phyloP scores from a whole-genome alignment of 2,888 invertebrate species.

The Luperina testacea region DNA sequence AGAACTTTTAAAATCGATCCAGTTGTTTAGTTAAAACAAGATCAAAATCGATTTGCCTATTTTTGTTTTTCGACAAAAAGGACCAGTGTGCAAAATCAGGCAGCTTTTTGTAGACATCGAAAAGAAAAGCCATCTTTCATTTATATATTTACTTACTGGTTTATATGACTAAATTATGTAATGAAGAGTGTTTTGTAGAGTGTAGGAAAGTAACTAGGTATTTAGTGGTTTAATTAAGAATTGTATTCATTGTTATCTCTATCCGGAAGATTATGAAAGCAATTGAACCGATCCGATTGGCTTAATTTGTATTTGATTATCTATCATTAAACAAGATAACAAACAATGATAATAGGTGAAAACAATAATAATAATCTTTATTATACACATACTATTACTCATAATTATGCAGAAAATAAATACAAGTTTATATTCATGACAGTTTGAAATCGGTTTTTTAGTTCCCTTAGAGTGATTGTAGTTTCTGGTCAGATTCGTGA shows the following conservation, averaged over 20 bases:
- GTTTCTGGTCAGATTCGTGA: constrained; percentile 22
- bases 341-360: constrained; percentile 3
- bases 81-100: neutral
- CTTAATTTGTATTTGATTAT: constrained; percentile 27
- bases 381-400: neutral
- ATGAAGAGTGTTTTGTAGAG: neutral
- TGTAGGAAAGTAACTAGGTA: neutral
- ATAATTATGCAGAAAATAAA: neutral
- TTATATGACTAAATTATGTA: too few species aligned
- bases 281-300: constrained; percentile 26
- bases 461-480: neutral
- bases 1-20: constrained; percentile 8
- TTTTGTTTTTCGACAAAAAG: neutral
- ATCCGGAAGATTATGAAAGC: constrained; percentile 14
- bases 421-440: neutral
- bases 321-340: constrained; percentile 23
- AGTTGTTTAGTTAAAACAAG: constrained; percentile 15
- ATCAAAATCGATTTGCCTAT: constrained; percentile 25
- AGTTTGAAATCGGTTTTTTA: neutral
- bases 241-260: constrained; percentile 7
- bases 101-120: neutral
- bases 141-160: neutral
- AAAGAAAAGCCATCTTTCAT: neutral
- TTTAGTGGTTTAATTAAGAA: neutral
- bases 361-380: constrained; percentile 34